These are phyloP conservation scores for Campopleginae sp. DNA, from an alignment of 2,888 invertebrate genomes.

Conservation along the genomic window DNA sequence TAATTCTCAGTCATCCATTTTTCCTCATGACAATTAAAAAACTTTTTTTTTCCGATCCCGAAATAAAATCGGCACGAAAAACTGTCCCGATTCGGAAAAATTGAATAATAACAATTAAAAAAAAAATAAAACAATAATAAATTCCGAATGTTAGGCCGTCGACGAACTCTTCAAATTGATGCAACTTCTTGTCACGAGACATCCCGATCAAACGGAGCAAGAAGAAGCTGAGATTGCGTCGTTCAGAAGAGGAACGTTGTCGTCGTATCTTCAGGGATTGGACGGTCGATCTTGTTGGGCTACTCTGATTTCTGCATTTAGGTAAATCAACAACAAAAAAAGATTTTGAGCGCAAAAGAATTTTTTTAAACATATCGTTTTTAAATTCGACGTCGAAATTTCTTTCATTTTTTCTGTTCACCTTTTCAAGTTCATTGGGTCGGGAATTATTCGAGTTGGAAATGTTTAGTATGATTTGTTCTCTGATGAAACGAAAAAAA, in stretches of 20 bases:
- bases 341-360: background rate
- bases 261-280: slow-evolving; percentile 94
- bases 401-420: too few relatives aligned
- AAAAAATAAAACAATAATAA: too few relatives aligned
- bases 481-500: background rate
- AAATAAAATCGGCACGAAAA: too few relatives aligned
- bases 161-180: slow-evolving; percentile 96
- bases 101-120: too few relatives aligned
- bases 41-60: too few relatives aligned
- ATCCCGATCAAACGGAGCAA: slow-evolving; percentile 91
- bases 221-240: slow-evolving; percentile 93
- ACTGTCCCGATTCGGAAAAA: too few relatives aligned
- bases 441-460: background rate
- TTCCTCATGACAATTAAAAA: too few relatives aligned
- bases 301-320: slow-evolving; percentile 94
- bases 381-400: background rate
- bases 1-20: too few relatives aligned
- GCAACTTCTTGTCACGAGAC: slow-evolving; percentile 94
- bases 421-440: background rate
- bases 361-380: background rate
- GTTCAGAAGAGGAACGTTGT: slow-evolving; percentile 93
- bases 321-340: slow-evolving; percentile 70
- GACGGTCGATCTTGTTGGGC: slow-evolving; percentile 97
- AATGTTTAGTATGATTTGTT: background rate
- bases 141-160: slow-evolving; percentile 87